Base-by-base conservation (phyloP, 2,888 invertebrate species). In the Ecliptopera silaceata region DNA sequence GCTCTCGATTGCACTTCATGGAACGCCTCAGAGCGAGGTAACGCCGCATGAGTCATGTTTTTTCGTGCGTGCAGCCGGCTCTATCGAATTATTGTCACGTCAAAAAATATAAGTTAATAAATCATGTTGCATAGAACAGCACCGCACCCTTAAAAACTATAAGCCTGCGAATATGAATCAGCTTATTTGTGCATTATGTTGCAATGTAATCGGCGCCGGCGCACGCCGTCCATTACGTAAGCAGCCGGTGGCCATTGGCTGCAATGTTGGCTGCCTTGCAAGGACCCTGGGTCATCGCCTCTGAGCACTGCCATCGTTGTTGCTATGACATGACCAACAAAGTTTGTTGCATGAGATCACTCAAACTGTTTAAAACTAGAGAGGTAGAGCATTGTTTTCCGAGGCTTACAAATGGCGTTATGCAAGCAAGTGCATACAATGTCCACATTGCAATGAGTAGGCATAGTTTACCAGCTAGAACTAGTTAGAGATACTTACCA, bases 171-270 rank as follows among this genome's bases (percentile, higher is more conserved):
- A 43, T 39, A 36, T 46, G 15, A 29, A 36, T 46, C 15, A 29
- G 18, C 10, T 26, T 43, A 53, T 32, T 36, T 46, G 32, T 48
- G 49, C 49, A 58, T 49, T 34, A 20, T 48, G 36, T 43, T 57
- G 56, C 51, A 48, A 43, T 52, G 18, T 4, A 51, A 39, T 18
- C 15, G 38, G 36, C 34, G 43, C 50, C 44, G 45, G 49, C 58
- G 53, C 58, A 53, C 49, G 53, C 34, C 34, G 48, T 29, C 17
- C 11, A 15, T 58, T 58, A 54, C 53, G 36, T 49, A 53, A 58
- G 34, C 41, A 41, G n/a, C 39, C 48, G 43, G 55, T 44, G 15
- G 44, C 44, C 31, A 44, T 41, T 22, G 47, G 13, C 42, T 18
- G 43, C 26, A 48, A 48, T 47, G 53, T 44, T 46, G 51, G 47